Evolutionary conservation across 2,113 vertebrate genomes (phyloP), one percentile per base, ranked within the genome.

Genomic region (Heliornis fulica): DNA sequence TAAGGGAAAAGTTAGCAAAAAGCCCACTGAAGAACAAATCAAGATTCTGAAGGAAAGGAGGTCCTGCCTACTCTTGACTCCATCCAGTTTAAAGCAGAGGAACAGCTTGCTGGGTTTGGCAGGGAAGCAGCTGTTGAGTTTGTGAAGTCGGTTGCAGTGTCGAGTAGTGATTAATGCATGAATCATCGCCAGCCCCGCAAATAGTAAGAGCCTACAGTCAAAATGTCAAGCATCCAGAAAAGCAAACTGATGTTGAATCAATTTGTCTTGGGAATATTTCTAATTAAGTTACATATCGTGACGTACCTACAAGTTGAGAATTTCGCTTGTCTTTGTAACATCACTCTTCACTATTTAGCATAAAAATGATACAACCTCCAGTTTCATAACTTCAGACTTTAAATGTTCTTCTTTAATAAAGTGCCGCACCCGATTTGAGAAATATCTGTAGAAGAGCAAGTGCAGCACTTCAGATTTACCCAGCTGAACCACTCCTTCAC

Each of bases 161-260:
- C 0, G 0, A 87, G 74, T 13, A 59, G 87, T 80, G 78, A 93
- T 96, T 91, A 91, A 91, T 11, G 41, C 45, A 28, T 95, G 93
- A 93, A 91, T 93, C 93, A 96, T 36, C 75, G 51, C 34, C 82
- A 94, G 71, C 90, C 68, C 71, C 60, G 83, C 79, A 92, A 94
- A 91, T 19, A 96, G 68, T 36, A 82, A 54, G 54, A 89, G 80
- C 48, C 71, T 64, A 40, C 90, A 94, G 92, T 57, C 85, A 94
- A 74, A 96, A 92, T 71, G 83, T 70, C 93, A 94, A 41, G 78
- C 91, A 79, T 31, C 83, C 29, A 94, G 83, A 86, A 93, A 82
- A 88, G 75, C 45, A 96, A 96, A 81, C 71, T 66, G 51, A 81
- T 40, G 11, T 12, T 48, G 43, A 83, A 90, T 63, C 79, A 54